Evolutionary conservation across 1,140 invertebrate species (phyloP), one percentile per base, ranked within the genome.

Genomic region (Chelonus insularis): DNA sequence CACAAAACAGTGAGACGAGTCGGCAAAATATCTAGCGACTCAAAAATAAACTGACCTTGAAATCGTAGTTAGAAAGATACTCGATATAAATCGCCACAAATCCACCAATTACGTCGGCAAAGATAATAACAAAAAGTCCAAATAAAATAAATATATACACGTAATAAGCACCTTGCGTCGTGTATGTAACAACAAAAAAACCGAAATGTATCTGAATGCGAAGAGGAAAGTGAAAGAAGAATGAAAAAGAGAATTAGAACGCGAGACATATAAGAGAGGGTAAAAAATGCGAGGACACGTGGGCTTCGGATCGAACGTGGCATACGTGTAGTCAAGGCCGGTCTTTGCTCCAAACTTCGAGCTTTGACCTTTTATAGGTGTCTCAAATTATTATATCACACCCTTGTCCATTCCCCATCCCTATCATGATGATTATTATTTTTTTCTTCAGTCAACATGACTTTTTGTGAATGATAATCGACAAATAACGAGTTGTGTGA

Each of bases 331-430:
- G 64, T 65, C 64, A 65, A 65, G 64, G 64, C 61, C 64, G 64
- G 64, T 65, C 60, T 55, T 62, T 65, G 64, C 64, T 32, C 64
- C 64, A 48, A 57, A 60, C 54, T 52, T 43, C 56, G 57, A 32
- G 60, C 56, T 56, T 21, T 41, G 60, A 57, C 60, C 50, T 59
- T 61, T 61, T 61, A 58, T 52, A 62, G 64, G 47, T 65, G 60
- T 65, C 60, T 65, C 64, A 29, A 57, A 56, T 65, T 62, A 59
- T 65, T 62, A 63, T 60, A 61, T 62, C 64, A 59, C 62, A 61
- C 56, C 55, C 63, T 47, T 29, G 12, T 43, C 21, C 51, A 36
- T 25, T 11, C 32, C 36, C 41, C 39, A 45, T 34, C 36, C 43
- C 29, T 29, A 29, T 29, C 25, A 29, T 29, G 3, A 29, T 29